A percentile compares a stretch with the other conserved stretches of the same genome.
phyloP scores from a whole-genome alignment of 2,113 vertebrate species.

The Catharus minimus region DNA sequence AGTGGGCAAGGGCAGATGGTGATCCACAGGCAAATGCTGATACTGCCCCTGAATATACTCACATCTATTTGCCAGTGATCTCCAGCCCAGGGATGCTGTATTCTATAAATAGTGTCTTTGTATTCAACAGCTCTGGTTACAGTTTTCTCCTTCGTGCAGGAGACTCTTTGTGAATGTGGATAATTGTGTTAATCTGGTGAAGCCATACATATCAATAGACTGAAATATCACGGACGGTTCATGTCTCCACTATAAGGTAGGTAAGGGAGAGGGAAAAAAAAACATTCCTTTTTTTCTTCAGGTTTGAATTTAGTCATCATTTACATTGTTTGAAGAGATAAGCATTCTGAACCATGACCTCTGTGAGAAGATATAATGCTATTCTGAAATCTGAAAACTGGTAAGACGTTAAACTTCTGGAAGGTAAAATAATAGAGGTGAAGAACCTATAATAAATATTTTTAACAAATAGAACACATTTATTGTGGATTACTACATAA shows the following conservation, averaged over 20 bases:
- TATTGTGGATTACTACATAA: neutral
- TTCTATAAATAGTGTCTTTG: neutral
- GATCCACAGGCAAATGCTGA: neutral
- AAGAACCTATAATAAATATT: neutral
- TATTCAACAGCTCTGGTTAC: neutral
- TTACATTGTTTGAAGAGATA: neutral
- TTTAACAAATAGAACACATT: neutral
- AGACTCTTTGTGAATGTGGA: rapidly evolving
- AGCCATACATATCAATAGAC: neutral
- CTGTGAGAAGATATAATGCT: neutral
- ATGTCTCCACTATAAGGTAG: no score
- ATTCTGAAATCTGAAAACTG: neutral
- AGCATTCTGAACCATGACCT: neutral
- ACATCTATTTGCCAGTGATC: neutral
- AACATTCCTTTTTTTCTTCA: neutral
- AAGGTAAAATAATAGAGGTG: neutral
- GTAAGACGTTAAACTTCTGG: neutral
- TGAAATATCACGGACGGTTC: neutral
- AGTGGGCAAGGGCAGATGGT: neutral
- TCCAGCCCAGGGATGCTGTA: neutral
- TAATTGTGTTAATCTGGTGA: neutral
- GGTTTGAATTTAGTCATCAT: neutral
- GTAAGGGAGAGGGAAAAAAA: neutral
- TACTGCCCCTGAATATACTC: neutral
- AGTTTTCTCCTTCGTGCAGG: neutral